Evolutionary conservation across 2,888 invertebrate genomes (phyloP), one percentile per base, ranked within the genome.

Genomic region (Toxonevra muliebris): DNA sequence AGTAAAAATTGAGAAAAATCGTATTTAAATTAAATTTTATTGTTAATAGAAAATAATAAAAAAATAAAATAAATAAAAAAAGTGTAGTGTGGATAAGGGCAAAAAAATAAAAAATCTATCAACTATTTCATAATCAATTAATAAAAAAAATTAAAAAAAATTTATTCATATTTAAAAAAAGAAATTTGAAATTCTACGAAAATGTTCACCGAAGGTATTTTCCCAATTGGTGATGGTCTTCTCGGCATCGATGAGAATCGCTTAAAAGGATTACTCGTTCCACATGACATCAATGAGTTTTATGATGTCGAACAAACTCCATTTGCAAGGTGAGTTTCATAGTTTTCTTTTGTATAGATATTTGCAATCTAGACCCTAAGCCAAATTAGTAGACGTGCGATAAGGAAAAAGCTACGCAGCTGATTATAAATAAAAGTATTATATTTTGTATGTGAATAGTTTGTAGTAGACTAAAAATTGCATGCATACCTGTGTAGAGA

Each of bases 241-340:
- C 86, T 93, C 85, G 90, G 90, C 86, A 87, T 92, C 80, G 88
- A 90, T 67, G 89, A 91, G 83, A 90, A 90, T 78, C 87, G 88
- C 80, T 87, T 92, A 78, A 87, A 89, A 79, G 88, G 88, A 83
- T 87, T 93, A 83, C 89, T 92, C 84, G 90, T 91, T 78, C 88
- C 89, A 83, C 90, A 91, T 82, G 90, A 92, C 78, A 92, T 93
- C 86, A 89, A 90, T 77, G 90, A 91, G 78, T 89, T 91, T 75
- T 93, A 93, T 86, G 90, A 92, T 85, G 92, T 93, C 79, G 93
- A 93, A 86, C 91, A 92, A 86, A 92, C 92, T 80, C 93, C 93
- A 81, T 93, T 93, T 87, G 93, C 93, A 88, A 93, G 93, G 93
- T 93, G 87, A 30, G 30, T 30, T 30, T 30, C 30, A 30, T 30